phyloP scores from a whole-genome alignment of 2,797 vertebrate species.

The Helicolenus hilgendorfi region DNA sequence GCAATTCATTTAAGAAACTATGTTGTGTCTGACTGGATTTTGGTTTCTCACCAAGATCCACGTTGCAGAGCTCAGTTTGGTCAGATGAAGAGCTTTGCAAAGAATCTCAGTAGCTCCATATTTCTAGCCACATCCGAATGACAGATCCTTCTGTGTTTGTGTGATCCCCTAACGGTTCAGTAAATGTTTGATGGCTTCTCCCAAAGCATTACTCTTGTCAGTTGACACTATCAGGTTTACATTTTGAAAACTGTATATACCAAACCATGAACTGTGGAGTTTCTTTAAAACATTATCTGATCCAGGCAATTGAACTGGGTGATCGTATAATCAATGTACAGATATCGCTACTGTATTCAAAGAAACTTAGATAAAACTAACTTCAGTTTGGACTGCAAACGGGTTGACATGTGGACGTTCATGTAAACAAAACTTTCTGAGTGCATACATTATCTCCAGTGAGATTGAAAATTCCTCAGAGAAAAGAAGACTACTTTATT shows the following conservation, averaged over 20 bases:
- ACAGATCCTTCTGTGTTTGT: neutral
- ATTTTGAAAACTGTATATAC: neutral
- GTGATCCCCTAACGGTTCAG: neutral
- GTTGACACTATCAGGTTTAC: neutral
- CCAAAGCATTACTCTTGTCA: neutral
- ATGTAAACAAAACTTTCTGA: neutral
- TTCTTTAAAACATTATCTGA: neutral
- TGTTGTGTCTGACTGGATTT: neutral
- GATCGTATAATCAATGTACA: neutral
- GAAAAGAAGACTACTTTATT: neutral
- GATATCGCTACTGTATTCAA: neutral
- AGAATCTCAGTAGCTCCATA: neutral
- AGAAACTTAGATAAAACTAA: neutral
- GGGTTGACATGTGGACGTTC: neutral
- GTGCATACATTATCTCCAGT: neutral
- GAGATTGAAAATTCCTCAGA: neutral
- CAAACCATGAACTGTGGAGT: neutral
- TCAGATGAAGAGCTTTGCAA: conserved; percentile 13
- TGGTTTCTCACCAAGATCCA: neutral
- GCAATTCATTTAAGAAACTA: neutral
- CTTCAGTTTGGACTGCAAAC: neutral
- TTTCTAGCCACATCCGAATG: neutral
- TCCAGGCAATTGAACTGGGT: neutral
- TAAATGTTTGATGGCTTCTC: conserved; percentile 4
- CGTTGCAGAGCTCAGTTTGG: neutral